These are phyloP conservation scores for Mesembrinibis cayennensis DNA, from an alignment of 2,113 vertebrate species.

Conservation along the genomic window DNA sequence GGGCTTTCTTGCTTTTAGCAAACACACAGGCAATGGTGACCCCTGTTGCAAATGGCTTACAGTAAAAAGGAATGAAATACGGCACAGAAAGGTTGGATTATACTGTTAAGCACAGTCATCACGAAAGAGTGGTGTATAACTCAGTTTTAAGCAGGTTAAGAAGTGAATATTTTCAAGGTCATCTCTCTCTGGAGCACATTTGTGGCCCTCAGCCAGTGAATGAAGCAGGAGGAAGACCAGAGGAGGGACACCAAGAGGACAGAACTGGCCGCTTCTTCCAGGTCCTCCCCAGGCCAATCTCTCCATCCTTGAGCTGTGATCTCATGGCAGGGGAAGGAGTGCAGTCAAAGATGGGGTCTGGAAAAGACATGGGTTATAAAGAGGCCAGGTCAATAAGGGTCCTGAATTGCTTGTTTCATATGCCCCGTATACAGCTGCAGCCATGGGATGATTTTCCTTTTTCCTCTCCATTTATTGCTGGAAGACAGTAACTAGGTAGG, in stretches of 20 bases:
- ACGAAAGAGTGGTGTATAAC: background rate
- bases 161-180: background rate
- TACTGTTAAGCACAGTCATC: accelerated
- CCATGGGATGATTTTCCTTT: background rate
- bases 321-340: background rate
- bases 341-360: background rate
- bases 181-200: background rate
- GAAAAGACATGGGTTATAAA: background rate
- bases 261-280: background rate
- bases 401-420: accelerated
- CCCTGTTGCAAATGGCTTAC: background rate
- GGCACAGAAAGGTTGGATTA: background rate
- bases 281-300: background rate
- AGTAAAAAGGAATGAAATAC: background rate
- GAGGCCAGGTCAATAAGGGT: background rate
- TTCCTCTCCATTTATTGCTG: background rate
- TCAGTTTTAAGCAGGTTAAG: background rate
- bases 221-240: background rate
- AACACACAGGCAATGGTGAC: background rate
- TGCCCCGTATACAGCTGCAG: background rate
- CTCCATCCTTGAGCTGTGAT: background rate
- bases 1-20: background rate
- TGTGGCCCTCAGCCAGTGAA: background rate
- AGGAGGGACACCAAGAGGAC: background rate
- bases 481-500: background rate